A percentile compares a stretch with the other conserved stretches of the same genome.
Evolutionary conservation across 2,888 invertebrate species (phyloP).

Genomic region (Mythimna impura): DNA sequence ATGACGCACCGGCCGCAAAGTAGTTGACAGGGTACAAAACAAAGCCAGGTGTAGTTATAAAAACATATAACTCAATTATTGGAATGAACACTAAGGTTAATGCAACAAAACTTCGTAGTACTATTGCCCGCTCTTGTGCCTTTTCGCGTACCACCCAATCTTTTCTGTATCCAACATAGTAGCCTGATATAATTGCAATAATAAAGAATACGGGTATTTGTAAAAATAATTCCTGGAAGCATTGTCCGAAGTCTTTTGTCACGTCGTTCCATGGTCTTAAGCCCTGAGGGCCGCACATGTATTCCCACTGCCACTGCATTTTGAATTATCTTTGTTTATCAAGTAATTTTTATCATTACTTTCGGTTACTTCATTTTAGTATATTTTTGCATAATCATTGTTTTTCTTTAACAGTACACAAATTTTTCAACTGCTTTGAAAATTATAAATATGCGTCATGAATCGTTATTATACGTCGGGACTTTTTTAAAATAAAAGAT

Average conservation of each 20-base stretch:
- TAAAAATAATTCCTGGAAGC: conserved; percentile 96
- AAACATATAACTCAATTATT: conserved; percentile 92
- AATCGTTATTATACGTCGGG: conserved; percentile 8
- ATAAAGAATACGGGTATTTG: conserved; percentile 94
- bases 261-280: conserved; percentile 92
- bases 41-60: conserved; percentile 87
- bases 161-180: conserved; percentile 93
- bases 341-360: conserved; percentile 29
- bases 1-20: conserved; percentile 92
- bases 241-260: conserved; percentile 94
- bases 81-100: conserved; percentile 92
- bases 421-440: neutral
- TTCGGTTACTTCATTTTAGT: conserved; percentile 3
- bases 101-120: conserved; percentile 91
- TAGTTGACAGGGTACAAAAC: conserved; percentile 92
- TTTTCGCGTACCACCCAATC: conserved; percentile 91
- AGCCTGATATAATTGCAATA: conserved; percentile 95
- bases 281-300: conserved; percentile 94
- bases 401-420: neutral
- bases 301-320: conserved; percentile 93
- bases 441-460: conserved; percentile 25
- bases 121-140: conserved; percentile 91
- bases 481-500: conserved; percentile 12
- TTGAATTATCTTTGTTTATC: conserved; percentile 70
- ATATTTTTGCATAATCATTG: neutral